Conservation (phyloP, 2,113 vertebrate genomes). For the Anhinga anhinga region DNA sequence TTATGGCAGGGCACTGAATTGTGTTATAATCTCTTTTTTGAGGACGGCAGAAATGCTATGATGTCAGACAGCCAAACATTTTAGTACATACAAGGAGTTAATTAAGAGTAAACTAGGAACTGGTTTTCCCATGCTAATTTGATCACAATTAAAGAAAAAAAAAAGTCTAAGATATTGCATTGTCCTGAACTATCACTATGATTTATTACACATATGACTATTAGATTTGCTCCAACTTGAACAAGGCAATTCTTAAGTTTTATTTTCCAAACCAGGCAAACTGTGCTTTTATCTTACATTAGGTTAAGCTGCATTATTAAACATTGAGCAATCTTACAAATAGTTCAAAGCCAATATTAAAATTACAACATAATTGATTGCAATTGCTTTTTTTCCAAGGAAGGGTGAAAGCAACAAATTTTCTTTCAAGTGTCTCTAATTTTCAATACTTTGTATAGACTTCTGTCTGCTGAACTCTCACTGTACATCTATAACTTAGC, state of each 20-base stretch:
- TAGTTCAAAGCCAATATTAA: slow-evolving; percentile 9
- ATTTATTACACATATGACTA: neutral
- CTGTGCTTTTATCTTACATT: slow-evolving; percentile 15
- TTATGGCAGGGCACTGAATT: neutral
- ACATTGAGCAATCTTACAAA: neutral
- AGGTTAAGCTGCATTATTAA: slow-evolving; percentile 15
- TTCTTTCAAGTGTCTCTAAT: neutral
- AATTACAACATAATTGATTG: slow-evolving; percentile 35
- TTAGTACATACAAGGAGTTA: neutral
- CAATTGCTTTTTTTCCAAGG: neutral
- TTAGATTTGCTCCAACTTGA: neutral
- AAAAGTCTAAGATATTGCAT: neutral
- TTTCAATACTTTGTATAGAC: neutral
- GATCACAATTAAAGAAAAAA: neutral
- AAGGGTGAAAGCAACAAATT: neutral
- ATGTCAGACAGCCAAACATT: neutral
- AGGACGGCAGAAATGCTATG: neutral
- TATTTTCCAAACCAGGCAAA: slow-evolving; percentile 48
- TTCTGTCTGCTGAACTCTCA: neutral
- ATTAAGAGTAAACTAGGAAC: slow-evolving; percentile 29
- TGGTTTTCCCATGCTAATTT: neutral
- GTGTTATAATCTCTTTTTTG: neutral
- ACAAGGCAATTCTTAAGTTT: neutral
- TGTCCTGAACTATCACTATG: neutral
- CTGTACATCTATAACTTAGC: neutral